These are phyloP conservation scores for Drosophila austrosaltans DNA, from an alignment of 2,888 invertebrate species.

Conservation along the genomic window DNA sequence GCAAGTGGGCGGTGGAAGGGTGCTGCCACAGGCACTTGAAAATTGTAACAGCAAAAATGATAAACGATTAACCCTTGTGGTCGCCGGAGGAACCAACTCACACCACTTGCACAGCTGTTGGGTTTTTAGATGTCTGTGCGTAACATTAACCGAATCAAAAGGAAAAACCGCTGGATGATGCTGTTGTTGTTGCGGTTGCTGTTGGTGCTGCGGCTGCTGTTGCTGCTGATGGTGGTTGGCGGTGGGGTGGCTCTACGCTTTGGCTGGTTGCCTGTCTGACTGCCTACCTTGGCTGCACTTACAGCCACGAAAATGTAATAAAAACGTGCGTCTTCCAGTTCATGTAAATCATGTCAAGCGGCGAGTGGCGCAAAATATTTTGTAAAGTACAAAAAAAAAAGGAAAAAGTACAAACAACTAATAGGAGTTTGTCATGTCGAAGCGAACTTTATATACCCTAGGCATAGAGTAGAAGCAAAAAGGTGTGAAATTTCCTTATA, in stretches of 20 bases:
- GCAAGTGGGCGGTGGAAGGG: slow-evolving; percentile 58
- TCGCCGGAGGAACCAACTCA: slow-evolving; percentile 55
- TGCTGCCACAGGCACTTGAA: slow-evolving; percentile 62
- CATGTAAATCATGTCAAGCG: slow-evolving; percentile 82
- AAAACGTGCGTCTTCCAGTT: slow-evolving; percentile 80
- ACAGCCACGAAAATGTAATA: slow-evolving; percentile 75
- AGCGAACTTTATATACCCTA: slow-evolving; percentile 7
- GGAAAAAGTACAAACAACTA: not conserved
- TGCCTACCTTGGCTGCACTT: slow-evolving; percentile 60
- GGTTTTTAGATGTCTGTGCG: slow-evolving; percentile 62
- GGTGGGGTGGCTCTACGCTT: slow-evolving; percentile 54
- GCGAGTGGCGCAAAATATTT: slow-evolving; percentile 75
- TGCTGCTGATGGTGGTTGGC: slow-evolving; percentile 17
- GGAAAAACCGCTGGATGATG: slow-evolving; percentile 53
- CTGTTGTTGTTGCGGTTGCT: slow-evolving; percentile 37
- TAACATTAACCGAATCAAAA: slow-evolving; percentile 59
- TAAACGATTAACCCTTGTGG: slow-evolving; percentile 64
- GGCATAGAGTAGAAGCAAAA: not conserved
- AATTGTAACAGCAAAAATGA: slow-evolving; percentile 73
- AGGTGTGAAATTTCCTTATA: not conserved
- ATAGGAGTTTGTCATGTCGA: not conserved
- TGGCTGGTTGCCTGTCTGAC: slow-evolving; percentile 7
- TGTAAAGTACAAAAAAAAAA: slow-evolving; percentile 23
- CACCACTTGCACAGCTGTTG: slow-evolving; percentile 72
- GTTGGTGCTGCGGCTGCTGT: slow-evolving; percentile 31